phyloP scores from a whole-genome alignment of 2,113 vertebrate genomes.

The Rostratula benghalensis region DNA sequence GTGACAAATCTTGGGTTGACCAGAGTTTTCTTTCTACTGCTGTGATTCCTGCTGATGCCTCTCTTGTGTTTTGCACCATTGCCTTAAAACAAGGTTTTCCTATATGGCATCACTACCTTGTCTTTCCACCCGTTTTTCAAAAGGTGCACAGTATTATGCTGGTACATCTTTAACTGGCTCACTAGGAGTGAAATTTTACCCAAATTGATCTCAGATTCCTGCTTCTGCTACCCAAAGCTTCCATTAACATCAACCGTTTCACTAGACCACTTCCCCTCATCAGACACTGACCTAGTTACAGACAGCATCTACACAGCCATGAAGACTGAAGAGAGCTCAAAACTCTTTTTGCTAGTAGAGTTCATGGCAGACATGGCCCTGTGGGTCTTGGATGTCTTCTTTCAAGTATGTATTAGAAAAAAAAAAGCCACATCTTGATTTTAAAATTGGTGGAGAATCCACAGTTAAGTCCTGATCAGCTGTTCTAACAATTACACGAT shows the following conservation, averaged over 20 bases:
- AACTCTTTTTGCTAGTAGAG: background rate
- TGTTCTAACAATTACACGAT: background rate
- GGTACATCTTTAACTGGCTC: background rate
- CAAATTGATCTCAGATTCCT: background rate
- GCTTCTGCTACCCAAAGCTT: background rate
- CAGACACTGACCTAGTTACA: background rate
- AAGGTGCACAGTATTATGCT: background rate
- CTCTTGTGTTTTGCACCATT: background rate
- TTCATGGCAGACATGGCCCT: background rate
- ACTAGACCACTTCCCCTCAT: background rate
- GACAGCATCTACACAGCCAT: background rate
- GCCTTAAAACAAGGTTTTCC: background rate
- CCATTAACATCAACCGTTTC: background rate
- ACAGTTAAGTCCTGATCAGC: background rate
- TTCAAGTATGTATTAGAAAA: background rate
- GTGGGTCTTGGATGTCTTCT: background rate
- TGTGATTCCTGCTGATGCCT: background rate
- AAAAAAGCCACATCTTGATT: background rate
- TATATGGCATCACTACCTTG: accelerated
- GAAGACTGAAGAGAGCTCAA: background rate
- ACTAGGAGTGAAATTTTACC: background rate
- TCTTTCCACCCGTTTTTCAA: background rate
- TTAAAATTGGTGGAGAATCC: background rate
- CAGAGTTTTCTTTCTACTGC: background rate
- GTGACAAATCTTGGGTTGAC: background rate